Evolutionary conservation across 2,888 invertebrate genomes (phyloP).

Genomic region (Congeria kusceri): DNA sequence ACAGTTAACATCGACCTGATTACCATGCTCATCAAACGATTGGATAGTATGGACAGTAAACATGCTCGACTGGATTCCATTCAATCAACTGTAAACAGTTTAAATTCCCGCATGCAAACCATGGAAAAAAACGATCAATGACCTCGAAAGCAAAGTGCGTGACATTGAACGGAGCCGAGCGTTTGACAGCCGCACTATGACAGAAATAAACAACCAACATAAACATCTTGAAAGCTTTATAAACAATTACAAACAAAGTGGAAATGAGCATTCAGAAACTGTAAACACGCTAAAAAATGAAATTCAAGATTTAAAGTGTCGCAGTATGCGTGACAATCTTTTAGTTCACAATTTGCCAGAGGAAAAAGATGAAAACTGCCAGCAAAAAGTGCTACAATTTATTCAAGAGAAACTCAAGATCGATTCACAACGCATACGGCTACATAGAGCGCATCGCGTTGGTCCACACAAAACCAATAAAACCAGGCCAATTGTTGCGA

Average conservation of each 20-base stretch:
- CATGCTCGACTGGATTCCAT: slow-evolving; percentile 3
- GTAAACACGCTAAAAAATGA: background rate
- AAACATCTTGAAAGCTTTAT: background rate
- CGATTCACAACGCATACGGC: background rate
- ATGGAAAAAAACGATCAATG: background rate
- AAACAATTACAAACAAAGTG: background rate
- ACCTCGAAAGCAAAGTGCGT: background rate
- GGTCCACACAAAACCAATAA: background rate
- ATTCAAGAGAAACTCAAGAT: background rate
- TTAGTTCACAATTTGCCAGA: background rate
- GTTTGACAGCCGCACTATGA: background rate
- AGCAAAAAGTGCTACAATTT: background rate
- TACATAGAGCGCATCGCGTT: background rate
- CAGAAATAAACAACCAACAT: background rate
- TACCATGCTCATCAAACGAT: background rate
- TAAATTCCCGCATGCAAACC: background rate
- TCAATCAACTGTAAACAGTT: background rate
- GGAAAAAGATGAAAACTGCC: slow-evolving; percentile 2
- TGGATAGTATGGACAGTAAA: background rate
- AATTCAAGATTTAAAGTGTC: background rate
- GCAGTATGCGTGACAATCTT: slow-evolving; percentile 12
- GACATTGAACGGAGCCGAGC: background rate
- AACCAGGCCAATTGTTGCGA: slow-evolving; percentile 1
- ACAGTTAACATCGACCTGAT: background rate
- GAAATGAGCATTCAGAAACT: background rate